Conservation (phyloP, 2,797 vertebrate genomes). For the Amblyopsis hoosieri region DNA sequence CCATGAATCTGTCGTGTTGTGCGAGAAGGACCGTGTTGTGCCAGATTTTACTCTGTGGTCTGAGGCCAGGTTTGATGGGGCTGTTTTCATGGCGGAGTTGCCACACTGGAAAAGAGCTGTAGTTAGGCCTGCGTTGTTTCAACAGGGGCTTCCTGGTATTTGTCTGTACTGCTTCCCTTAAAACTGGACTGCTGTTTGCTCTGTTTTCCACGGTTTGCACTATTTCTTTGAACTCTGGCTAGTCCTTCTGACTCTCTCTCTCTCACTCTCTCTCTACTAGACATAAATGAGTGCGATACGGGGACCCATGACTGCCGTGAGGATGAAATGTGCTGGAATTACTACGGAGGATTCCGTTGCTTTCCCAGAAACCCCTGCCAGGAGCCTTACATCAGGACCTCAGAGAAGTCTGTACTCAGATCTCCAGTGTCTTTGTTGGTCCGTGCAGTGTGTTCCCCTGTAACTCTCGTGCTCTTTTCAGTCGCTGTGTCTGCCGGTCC, state of each 20-base stretch:
- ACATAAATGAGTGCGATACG: conserved; percentile 95
- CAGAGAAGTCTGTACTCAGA: conserved; percentile 86
- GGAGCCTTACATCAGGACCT: conserved; percentile 87
- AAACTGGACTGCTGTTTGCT: not conserved
- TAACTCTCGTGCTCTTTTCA: conserved; percentile 64
- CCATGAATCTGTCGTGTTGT: conserved; percentile 64
- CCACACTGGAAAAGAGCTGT: conserved; percentile 33
- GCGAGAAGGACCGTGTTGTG: conserved; percentile 61
- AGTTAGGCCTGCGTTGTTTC: conserved; percentile 39
- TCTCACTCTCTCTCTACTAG: conserved; percentile 63
- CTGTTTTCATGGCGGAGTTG: conserved; percentile 48
- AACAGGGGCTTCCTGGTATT: conserved; percentile 49
- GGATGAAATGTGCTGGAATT: conserved; percentile 96
- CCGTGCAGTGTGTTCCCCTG: not conserved
- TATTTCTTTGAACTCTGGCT: not conserved
- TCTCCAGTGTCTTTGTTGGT: not conserved
- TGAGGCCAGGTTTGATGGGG: conserved; percentile 63
- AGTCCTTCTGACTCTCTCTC: conserved; percentile 4
- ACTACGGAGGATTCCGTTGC: conserved; percentile 92
- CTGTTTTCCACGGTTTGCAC: conserved; percentile 42
- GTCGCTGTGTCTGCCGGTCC: conserved; percentile 90
- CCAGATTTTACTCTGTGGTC: conserved; percentile 72
- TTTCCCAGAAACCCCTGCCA: conserved; percentile 93
- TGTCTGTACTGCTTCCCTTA: conserved; percentile 12
- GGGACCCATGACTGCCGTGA: conserved; percentile 89